A percentile compares a stretch with the other conserved stretches of the same genome.
phyloP scores from a whole-genome alignment of 2,113 vertebrate genomes.

The Phalacrocorax aristotelis region DNA sequence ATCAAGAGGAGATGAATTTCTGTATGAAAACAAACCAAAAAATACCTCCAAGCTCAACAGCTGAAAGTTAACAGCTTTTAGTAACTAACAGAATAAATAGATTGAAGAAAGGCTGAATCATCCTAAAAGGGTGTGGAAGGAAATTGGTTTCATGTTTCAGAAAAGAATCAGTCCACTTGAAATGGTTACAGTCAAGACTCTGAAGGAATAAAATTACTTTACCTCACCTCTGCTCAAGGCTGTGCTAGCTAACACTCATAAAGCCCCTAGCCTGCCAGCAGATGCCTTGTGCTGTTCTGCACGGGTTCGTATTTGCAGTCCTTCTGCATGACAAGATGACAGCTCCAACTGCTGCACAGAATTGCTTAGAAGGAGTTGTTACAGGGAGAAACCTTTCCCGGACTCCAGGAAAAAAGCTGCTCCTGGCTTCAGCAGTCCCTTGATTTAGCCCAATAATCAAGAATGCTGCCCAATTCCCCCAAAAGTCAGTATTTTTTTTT shows the following conservation, averaged over 20 bases:
- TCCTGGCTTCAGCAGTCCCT: neutral
- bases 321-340: neutral
- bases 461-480: neutral
- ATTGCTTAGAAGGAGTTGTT: neutral
- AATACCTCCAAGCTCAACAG: neutral
- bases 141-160: neutral
- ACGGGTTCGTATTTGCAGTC: neutral
- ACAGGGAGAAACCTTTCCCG: neutral
- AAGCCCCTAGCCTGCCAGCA: neutral
- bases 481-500: neutral
- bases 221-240: neutral
- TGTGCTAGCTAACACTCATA: neutral
- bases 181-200: neutral
- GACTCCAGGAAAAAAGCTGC: neutral
- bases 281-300: neutral
- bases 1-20: neutral
- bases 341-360: neutral
- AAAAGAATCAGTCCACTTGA: neutral
- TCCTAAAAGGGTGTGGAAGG: neutral
- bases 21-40: neutral
- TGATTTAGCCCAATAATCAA: neutral
- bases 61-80: neutral
- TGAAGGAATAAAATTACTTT: neutral
- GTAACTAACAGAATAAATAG: neutral
- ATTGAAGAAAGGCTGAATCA: neutral